Conservation (phyloP, 2,113 vertebrate genomes). For the Crocuta crocuta region DNA sequence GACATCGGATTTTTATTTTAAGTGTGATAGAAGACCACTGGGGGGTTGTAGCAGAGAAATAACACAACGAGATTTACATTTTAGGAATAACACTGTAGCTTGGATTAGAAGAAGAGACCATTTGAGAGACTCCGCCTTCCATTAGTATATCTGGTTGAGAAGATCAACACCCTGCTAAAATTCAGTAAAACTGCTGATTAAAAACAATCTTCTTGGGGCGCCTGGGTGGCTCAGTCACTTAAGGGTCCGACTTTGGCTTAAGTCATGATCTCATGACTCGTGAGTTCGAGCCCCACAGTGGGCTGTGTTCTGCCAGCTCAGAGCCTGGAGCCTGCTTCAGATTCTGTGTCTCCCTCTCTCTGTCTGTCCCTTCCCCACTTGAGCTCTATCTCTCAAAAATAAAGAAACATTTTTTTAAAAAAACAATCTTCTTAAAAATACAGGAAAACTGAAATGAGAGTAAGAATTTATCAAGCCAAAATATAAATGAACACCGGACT, state of each 20-base stretch:
- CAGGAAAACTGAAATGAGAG: background rate
- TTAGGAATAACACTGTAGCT: background rate
- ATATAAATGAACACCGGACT: background rate
- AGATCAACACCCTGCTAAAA: background rate
- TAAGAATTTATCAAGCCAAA: background rate
- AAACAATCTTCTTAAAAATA: background rate
- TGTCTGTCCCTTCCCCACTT: too few relatives aligned
- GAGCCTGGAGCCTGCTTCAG: too few relatives aligned
- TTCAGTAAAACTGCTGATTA: background rate
- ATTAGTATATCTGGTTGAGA: background rate
- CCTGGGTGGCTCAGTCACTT: too few relatives aligned
- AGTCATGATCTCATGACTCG: too few relatives aligned
- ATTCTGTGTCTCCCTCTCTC: too few relatives aligned
- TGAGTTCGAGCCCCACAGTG: too few relatives aligned
- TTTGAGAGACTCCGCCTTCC: background rate
- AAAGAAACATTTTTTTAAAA: too few relatives aligned
- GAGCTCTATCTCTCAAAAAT: too few relatives aligned
- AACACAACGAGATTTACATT: background rate
- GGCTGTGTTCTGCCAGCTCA: too few relatives aligned
- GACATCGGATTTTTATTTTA: background rate
- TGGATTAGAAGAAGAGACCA: background rate
- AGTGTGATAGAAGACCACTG: background rate
- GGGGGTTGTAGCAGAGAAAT: background rate
- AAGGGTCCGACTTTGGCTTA: too few relatives aligned
- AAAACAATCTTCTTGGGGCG: background rate